Evolutionary conservation across 2,113 vertebrate genomes (phyloP), one percentile per base, ranked within the genome.

Genomic region (Eurystomus gularis): DNA sequence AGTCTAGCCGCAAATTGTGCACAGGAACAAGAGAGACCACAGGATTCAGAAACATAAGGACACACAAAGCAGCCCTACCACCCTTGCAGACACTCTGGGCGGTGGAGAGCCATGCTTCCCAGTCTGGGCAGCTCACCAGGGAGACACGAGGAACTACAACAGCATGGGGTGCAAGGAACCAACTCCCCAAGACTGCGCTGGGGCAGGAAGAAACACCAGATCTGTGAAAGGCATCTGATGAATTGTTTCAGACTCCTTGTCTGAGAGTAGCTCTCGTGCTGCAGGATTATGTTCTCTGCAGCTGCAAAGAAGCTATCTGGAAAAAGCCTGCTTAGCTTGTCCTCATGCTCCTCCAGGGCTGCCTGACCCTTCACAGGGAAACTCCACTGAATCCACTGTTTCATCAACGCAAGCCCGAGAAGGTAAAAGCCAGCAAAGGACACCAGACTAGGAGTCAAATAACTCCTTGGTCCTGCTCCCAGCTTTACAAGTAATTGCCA

Each of bases 41-140:
- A 8, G 29, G 8, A 16, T 25, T 4, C 3, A 21, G 52, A n/a
- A 84, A 39, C 8, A 3, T 0, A 10, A 51, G 37, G 40, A 17
- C 33, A 15, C 1, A 1, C 0, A 16, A 42, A 48, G 52, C 3
- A 1, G 52, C 14, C 24, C 40, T 17, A 2, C 10, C 3, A 1
- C 11, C 58, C 35, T 2, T 3, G 52, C 31, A 24, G 5, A 14
- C 19, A 2, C 52, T 26, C 12, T 1, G 9, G 44, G 46, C 0
- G 1, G 7, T 15, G 20, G 46, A 37, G 52, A 86, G 61, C 37
- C 10, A 3, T 0, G 31, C 26, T n/a, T 15, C 15, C 46, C 4
- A 0, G 12, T 16, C 1, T 0, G 26, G 13, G 18, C 3, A 0
- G 28, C 78, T 65, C 86, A 52, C n/a, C 44, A 13, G 4, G 62